These are phyloP conservation scores for Falcunculus frontatus DNA, from an alignment of 2,113 vertebrate species.

Conservation along the genomic window DNA sequence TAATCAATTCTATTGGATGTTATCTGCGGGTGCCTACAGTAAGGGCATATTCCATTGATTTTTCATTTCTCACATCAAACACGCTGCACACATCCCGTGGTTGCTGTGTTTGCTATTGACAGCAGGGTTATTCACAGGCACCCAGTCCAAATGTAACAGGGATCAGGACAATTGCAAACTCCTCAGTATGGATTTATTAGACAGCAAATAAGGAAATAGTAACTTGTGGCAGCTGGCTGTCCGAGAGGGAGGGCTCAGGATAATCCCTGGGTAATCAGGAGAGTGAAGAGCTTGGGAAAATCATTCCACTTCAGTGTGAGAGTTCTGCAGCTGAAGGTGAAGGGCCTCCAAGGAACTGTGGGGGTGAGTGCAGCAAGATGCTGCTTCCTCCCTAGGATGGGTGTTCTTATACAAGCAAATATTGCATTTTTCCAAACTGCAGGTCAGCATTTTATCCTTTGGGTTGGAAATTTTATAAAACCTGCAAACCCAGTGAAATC, in stretches of 20 bases:
- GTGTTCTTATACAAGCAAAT: background rate
- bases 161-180: background rate
- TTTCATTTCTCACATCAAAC: slow-evolving; percentile 49
- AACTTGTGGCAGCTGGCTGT: background rate
- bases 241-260: background rate
- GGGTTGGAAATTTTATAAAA: background rate
- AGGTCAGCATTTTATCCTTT: fast-evolving
- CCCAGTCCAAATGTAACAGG: background rate
- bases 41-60: slow-evolving; percentile 43
- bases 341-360: background rate
- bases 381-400: background rate
- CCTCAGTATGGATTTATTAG: background rate
- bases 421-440: background rate
- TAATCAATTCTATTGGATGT: slow-evolving; percentile 16
- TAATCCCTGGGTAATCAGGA: background rate
- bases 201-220: background rate
- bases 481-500: background rate
- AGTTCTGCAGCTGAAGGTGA: background rate
- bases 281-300: background rate
- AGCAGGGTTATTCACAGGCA: background rate
- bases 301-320: background rate
- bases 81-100: background rate
- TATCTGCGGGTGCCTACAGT: slow-evolving; percentile 7
- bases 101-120: background rate
- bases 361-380: background rate